phyloP scores from a whole-genome alignment of 2,888 invertebrate genomes.

The Melipona bicolor region DNA sequence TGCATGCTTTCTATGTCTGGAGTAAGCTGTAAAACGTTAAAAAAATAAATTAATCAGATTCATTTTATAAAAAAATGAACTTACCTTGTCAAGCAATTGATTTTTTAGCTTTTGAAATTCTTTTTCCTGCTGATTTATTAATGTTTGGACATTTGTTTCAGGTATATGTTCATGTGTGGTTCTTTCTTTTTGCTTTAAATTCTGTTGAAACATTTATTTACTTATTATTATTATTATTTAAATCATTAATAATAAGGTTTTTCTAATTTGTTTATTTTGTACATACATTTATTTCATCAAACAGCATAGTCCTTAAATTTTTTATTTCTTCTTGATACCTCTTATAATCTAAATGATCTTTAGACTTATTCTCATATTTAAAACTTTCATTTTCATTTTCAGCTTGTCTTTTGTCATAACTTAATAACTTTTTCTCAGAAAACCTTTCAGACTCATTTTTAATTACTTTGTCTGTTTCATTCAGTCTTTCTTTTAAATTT shows the following conservation, averaged over 20 bases:
- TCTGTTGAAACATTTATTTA: conserved; percentile 63
- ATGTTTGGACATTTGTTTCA: conserved; percentile 83
- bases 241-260: background rate
- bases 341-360: conserved; percentile 70
- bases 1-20: conserved; percentile 78
- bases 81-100: conserved; percentile 82
- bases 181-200: conserved; percentile 70
- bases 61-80: background rate
- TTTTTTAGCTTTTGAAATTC: conserved; percentile 85
- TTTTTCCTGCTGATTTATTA: conserved; percentile 85
- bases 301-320: conserved; percentile 75
- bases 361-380: conserved; percentile 47
- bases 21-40: conserved; percentile 67
- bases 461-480: conserved; percentile 86
- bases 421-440: conserved; percentile 76
- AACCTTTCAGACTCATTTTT: conserved; percentile 79
- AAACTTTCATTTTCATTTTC: conserved; percentile 54
- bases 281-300: conserved; percentile 79
- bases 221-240: background rate
- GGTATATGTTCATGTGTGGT: conserved; percentile 77
- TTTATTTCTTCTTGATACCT: conserved; percentile 78
- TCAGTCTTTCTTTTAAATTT: conserved; percentile 87
- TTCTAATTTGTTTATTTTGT: background rate
- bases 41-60: conserved; percentile 9
- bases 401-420: conserved; percentile 46